Conservation (phyloP, 2,113 vertebrate genomes). For the Colaptes auratus region DNA sequence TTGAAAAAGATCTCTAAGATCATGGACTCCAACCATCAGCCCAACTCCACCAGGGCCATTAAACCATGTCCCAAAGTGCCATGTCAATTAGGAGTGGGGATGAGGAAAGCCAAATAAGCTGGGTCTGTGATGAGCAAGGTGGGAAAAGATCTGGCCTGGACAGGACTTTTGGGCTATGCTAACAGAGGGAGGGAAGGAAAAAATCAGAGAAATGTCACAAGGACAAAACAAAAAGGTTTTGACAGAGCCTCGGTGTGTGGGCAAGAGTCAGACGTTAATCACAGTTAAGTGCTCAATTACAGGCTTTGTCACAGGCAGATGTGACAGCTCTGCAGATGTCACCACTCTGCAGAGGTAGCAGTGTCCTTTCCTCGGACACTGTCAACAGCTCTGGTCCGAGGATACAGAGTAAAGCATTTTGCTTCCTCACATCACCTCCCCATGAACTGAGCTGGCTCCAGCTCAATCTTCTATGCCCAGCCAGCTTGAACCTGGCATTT, state of each 20-base stretch:
- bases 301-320: background rate
- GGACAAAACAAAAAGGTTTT: background rate
- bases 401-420: rapidly evolving
- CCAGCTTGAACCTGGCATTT: background rate
- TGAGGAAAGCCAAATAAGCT: background rate
- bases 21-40: no score
- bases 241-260: background rate
- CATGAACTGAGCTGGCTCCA: background rate
- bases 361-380: background rate
- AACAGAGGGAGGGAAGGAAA: background rate
- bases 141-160: background rate
- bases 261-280: background rate
- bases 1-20: no score
- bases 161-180: background rate
- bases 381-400: background rate
- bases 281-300: background rate
- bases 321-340: background rate
- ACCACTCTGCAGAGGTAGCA: background rate
- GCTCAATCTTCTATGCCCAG: background rate
- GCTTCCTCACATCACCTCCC: background rate
- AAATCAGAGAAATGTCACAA: background rate
- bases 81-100: background rate
- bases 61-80: no score
- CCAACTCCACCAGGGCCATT: no score
- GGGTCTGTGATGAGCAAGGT: background rate